Percentiles rank a stretch among this genome's conserved stretches.
These are phyloP conservation scores for Diuraphis noxia DNA, from an alignment of 1,140 invertebrate genomes.

Conservation along the genomic window DNA sequence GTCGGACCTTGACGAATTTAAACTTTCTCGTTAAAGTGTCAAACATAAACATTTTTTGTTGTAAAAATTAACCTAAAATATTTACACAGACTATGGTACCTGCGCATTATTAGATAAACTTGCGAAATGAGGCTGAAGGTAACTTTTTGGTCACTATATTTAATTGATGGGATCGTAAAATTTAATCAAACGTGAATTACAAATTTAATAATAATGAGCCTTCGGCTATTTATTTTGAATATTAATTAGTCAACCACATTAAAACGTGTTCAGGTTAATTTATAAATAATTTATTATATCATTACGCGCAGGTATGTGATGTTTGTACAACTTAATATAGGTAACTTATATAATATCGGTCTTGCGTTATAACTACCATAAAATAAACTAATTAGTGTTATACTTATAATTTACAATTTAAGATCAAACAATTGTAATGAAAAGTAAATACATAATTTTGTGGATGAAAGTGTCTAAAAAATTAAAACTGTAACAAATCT, in stretches of 20 bases:
- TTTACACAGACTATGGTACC: background rate
- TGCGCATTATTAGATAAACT: background rate
- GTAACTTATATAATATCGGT: background rate
- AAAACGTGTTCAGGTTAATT: background rate
- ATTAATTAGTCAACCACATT: background rate
- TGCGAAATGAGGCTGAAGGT: background rate
- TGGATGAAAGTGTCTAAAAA: background rate
- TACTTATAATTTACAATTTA: background rate
- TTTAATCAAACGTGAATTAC: background rate
- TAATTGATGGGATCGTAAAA: background rate
- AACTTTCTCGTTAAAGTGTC: background rate
- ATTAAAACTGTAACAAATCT: background rate
- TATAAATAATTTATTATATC: background rate
- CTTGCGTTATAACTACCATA: background rate
- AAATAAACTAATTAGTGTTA: background rate
- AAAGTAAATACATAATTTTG: too few relatives aligned
- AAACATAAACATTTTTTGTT: background rate
- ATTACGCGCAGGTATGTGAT: background rate
- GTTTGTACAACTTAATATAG: background rate
- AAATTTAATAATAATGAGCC: background rate
- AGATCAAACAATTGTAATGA: too few relatives aligned
- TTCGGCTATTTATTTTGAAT: background rate
- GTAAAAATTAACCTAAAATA: background rate
- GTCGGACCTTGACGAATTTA: background rate
- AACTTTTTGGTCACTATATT: background rate